Percentiles rank a stretch among this genome's conserved stretches.
Conservation (phyloP, 1,140 invertebrate genomes). For the Cylas formicarius region DNA sequence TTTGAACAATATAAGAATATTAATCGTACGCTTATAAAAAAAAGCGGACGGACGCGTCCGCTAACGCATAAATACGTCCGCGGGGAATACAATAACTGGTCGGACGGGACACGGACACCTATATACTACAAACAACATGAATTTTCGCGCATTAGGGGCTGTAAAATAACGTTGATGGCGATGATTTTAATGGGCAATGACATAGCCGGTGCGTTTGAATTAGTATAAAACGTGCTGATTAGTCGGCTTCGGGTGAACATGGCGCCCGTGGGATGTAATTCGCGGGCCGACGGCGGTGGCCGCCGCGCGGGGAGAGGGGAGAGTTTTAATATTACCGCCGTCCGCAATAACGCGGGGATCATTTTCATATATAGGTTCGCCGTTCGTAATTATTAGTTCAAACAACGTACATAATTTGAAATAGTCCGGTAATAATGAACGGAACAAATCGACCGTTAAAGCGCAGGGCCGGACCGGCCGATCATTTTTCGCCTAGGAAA, state of each 20-base stretch:
- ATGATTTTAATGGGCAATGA: constrained; percentile 42
- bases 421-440: constrained; percentile 22
- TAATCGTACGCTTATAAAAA: no score
- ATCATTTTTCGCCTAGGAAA: no score
- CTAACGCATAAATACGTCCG: no score
- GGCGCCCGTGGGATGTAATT: constrained; percentile 30
- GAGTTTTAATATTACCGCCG: constrained; percentile 39
- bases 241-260: constrained; percentile 32
- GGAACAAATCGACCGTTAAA: constrained; percentile 12
- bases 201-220: constrained; percentile 39
- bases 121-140: constrained; percentile 34
- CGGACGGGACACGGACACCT: constrained; percentile 33
- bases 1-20: no score
- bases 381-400: constrained; percentile 33
- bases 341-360: constrained; percentile 25
- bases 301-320: constrained; percentile 15
- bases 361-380: constrained; percentile 28
- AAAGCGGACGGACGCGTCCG: no score
- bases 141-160: constrained; percentile 34
- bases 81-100: constrained; percentile 30
- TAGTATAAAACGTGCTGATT: constrained; percentile 42
- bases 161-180: constrained; percentile 30
- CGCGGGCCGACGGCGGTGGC: constrained; percentile 20
- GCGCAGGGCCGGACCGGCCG: neutral
- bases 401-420: constrained; percentile 28